These are phyloP conservation scores for Rugalucina vietnamica DNA, from an alignment of 2,888 invertebrate genomes.

Conservation along the genomic window DNA sequence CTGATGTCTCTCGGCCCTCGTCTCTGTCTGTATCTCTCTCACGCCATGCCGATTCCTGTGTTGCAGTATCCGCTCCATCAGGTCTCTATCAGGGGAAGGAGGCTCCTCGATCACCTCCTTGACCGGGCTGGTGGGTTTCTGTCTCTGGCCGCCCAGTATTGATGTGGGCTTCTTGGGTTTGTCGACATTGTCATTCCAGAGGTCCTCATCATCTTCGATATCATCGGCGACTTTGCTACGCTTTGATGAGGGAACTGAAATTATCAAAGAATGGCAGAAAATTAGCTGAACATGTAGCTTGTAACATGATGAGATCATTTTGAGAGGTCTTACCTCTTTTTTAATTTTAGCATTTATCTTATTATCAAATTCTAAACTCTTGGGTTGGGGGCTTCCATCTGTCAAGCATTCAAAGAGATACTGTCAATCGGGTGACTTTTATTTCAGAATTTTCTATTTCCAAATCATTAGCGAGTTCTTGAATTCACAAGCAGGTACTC, in stretches of 20 bases:
- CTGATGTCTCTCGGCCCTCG: conserved; percentile 5
- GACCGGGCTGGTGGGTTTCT: background rate
- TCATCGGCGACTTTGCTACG: conserved; percentile 26
- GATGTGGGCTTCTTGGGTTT: conserved; percentile 21
- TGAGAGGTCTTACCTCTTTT: too few relatives aligned
- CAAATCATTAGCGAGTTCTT: too few relatives aligned
- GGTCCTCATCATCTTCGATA: conserved; percentile 45
- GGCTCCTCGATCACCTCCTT: conserved; percentile 10
- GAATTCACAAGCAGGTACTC: too few relatives aligned
- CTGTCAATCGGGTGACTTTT: too few relatives aligned
- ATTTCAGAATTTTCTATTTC: too few relatives aligned
- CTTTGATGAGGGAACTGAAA: conserved; percentile 45
- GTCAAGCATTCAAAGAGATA: too few relatives aligned
- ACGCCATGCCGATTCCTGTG: conserved; percentile 45
- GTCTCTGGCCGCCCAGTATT: background rate
- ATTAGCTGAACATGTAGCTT: background rate
- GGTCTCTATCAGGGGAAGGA: conserved; percentile 44
- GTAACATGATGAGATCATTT: too few relatives aligned
- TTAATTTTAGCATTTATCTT: too few relatives aligned
- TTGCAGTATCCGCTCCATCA: conserved; percentile 53
- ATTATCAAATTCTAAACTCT: too few relatives aligned
- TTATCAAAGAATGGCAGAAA: background rate
- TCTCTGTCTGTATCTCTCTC: conserved; percentile 40
- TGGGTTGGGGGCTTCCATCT: too few relatives aligned
- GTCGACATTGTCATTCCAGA: conserved; percentile 38